Base-by-base conservation (phyloP, 2,888 invertebrate species). In the Germaria angustata region DNA sequence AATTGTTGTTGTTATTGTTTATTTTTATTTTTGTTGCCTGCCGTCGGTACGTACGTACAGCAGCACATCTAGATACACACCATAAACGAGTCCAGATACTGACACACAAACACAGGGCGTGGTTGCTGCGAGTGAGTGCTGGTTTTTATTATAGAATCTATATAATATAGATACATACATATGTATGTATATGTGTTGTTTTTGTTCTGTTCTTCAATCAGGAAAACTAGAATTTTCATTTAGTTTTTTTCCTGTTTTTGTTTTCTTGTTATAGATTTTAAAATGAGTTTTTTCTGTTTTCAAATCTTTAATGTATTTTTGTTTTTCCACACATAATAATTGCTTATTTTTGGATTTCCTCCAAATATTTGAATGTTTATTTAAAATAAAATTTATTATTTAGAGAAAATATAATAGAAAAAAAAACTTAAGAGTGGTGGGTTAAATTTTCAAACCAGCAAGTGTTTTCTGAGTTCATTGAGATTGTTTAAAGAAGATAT, bases 21-120 rank as follows among this genome's bases (percentile, higher is more conserved):
- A 28, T 28, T 28, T 28, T 5, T 28, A 28, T 46, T 59, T 36
- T 53, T 24, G 15, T 32, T 69, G 57, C 24, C 15, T 68, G 57
- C 82, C 82, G 75, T 44, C 82, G 82, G 79, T 49, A 82, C 82
- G 75, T 44, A 79, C 79, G 79, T 49, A 82, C 15, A 53, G 36
- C 22, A n/a, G 46, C 39, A n/a, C 57, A 59, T 24, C 6, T n/a
- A 44, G 65, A 46, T 51, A 72, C 55, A 49, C 57, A 72, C 22
- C 51, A 66, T 49, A 41, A 34, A 15, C n/a, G 34, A 66, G 28
- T 3, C n/a, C 11, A 51, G 20, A 34, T 51, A 44, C n/a, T 20
- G 34, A 28, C 17, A 22, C 11, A 51, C 51, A 36, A 13, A 55
- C 28, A 49, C 44, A 71, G 82, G 82, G 82, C 79, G 82, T 82